Evolutionary conservation across 2,113 vertebrate genomes (phyloP).

Genomic region (Platichthys stellatus): DNA sequence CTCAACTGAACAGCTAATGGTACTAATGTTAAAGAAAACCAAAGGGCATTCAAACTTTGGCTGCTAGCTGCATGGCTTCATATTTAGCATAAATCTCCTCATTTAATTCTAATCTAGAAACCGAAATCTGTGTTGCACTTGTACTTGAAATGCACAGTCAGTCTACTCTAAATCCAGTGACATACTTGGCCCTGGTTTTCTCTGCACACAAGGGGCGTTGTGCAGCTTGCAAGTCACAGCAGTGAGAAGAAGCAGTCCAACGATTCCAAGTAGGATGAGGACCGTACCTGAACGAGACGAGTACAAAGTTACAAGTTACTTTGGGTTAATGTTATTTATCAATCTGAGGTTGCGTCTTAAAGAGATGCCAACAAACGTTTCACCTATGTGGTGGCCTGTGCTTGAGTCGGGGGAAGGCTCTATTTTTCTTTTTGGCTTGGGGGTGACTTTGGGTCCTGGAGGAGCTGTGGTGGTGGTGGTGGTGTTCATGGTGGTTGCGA

Average conservation of each 20-base stretch:
- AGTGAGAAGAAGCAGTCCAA: constrained; percentile 48
- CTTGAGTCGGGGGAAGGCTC: rapidly evolving
- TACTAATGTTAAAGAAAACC: no score
- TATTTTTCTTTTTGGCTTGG: neutral
- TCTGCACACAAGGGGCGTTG: constrained; percentile 5
- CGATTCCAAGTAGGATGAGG: constrained; percentile 51
- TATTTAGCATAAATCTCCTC: neutral
- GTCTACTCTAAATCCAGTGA: neutral
- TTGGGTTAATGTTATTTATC: neutral
- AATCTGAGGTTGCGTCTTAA: neutral
- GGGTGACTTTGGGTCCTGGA: rapidly evolving
- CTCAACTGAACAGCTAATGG: no score
- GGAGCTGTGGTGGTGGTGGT: neutral
- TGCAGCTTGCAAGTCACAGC: constrained; percentile 58
- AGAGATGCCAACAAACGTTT: neutral
- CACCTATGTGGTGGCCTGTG: constrained; percentile 35
- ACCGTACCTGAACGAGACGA: constrained; percentile 44
- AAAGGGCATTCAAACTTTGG: no score
- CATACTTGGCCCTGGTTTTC: constrained; percentile 50
- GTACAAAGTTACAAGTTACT: neutral
- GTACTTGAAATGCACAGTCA: neutral
- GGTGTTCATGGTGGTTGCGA: neutral
- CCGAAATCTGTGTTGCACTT: neutral
- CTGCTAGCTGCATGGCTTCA: neutral
- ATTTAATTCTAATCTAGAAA: neutral